A percentile compares a stretch with the other conserved stretches of the same genome.
phyloP scores from a whole-genome alignment of 1,140 invertebrate genomes.

The Drosophila takahashii region DNA sequence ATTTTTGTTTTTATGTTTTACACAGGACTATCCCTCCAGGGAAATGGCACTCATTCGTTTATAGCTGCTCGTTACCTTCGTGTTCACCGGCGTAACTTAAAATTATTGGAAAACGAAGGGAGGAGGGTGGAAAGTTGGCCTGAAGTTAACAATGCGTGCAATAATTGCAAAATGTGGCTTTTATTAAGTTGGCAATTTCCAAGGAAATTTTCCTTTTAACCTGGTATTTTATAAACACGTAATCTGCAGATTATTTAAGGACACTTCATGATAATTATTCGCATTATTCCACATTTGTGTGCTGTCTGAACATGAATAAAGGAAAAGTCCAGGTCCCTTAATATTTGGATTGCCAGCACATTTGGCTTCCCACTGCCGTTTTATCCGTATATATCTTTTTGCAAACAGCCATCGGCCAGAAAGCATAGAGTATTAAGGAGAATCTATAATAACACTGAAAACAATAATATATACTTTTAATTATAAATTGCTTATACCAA shows the following conservation, averaged over 20 bases:
- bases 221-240: not conserved
- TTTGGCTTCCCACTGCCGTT: not conserved
- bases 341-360: slow-evolving; percentile 34
- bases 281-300: slow-evolving; percentile 15
- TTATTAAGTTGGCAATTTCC: not conserved
- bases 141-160: not conserved
- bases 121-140: too few relatives aligned
- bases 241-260: too few relatives aligned
- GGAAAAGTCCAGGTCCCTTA: slow-evolving; percentile 13
- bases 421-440: slow-evolving; percentile 4
- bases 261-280: slow-evolving; percentile 24
- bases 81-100: not conserved
- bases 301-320: slow-evolving; percentile 7
- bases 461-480: not conserved
- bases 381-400: not conserved
- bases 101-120: not conserved
- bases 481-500: too few relatives aligned
- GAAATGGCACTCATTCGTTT: not conserved
- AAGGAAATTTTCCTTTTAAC: not conserved
- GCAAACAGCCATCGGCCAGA: slow-evolving; percentile 7
- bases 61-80: not conserved
- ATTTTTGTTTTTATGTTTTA: slow-evolving; percentile 9
- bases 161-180: slow-evolving; percentile 2
- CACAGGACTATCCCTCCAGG: too few relatives aligned
- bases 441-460: slow-evolving; percentile 16